Evolutionary conservation across 1,140 invertebrate species (phyloP).

Genomic region (Solen grandis): DNA sequence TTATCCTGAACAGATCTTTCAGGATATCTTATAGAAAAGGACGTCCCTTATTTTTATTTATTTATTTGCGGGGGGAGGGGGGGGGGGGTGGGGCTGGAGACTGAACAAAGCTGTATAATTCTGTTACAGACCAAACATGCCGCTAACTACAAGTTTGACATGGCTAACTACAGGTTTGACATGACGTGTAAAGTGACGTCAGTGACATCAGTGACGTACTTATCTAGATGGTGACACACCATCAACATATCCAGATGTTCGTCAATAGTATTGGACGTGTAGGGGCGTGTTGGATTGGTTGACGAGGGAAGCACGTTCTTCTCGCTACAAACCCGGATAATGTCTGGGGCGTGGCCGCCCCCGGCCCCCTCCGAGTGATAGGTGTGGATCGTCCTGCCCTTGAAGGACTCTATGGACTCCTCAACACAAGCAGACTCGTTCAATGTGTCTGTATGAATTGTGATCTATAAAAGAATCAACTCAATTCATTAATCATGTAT

Average conservation of each 20-base stretch:
- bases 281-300: slow-evolving; percentile 80
- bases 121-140: too few relatives aligned
- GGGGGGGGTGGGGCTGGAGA: too few relatives aligned
- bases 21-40: too few relatives aligned
- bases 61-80: too few relatives aligned
- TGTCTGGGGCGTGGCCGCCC: slow-evolving; percentile 79
- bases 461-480: slow-evolving; percentile 74
- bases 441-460: slow-evolving; percentile 80
- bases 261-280: slow-evolving; percentile 78
- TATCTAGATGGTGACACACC: slow-evolving; percentile 80
- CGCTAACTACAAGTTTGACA: too few relatives aligned
- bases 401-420: slow-evolving; percentile 76
- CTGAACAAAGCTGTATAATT: too few relatives aligned
- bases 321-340: slow-evolving; percentile 77
- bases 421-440: slow-evolving; percentile 80
- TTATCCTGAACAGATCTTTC: too few relatives aligned
- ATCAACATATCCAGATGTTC: slow-evolving; percentile 81
- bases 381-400: slow-evolving; percentile 78
- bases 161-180: too few relatives aligned
- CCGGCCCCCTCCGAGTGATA: slow-evolving; percentile 81
- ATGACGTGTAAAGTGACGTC: too few relatives aligned
- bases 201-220: too few relatives aligned
- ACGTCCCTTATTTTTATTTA: too few relatives aligned
- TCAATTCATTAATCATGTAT: too few relatives aligned
- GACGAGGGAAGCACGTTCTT: slow-evolving; percentile 77